Conservation (phyloP, 2,797 vertebrate genomes). For the Pelochelys cantorii region DNA sequence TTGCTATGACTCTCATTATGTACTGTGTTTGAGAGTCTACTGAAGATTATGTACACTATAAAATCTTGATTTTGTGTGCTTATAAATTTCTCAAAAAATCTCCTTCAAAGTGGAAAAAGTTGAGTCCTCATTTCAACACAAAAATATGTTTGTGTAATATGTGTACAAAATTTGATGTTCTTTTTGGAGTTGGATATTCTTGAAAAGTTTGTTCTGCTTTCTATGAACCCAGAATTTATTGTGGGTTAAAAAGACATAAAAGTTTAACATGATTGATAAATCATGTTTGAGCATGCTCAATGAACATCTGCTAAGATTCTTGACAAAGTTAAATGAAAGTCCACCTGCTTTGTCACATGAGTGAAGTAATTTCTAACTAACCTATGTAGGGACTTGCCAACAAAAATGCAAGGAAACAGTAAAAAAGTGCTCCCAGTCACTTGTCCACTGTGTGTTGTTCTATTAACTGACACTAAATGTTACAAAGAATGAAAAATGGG, state of each 20-base stretch:
- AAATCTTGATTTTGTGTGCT: background rate
- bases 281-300: background rate
- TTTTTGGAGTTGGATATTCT: background rate
- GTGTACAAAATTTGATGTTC: background rate
- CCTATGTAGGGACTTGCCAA: background rate
- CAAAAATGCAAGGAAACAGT: background rate
- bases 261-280: background rate
- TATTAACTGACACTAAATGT: background rate
- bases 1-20: background rate
- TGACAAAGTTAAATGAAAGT: background rate
- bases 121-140: background rate
- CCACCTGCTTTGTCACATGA: background rate
- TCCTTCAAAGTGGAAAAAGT: background rate
- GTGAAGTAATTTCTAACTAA: background rate
- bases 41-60: background rate
- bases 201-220: background rate
- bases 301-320: background rate
- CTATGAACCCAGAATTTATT: background rate
- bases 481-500: fast-evolving
- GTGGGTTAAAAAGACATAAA: background rate
- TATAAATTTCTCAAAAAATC: background rate
- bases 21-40: background rate
- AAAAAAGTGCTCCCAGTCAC: background rate
- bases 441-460: background rate
- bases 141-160: background rate